phyloP scores from a whole-genome alignment of 2,888 invertebrate species.

The Terebella lapidaria region DNA sequence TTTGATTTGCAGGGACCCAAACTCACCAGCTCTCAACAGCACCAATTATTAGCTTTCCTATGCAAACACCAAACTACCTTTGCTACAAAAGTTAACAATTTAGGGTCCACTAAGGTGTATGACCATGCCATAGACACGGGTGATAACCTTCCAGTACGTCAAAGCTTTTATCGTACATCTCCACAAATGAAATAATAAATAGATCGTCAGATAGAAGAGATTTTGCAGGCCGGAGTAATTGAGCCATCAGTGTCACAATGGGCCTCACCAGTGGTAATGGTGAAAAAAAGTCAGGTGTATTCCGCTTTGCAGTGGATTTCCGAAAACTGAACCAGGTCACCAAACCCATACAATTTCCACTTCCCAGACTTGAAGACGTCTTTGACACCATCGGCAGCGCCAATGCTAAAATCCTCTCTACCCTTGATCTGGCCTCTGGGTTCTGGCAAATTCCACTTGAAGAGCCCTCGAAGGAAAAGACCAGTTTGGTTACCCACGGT shows the following conservation, averaged over 20 bases:
- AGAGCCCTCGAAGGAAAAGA: neutral
- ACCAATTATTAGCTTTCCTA: neutral
- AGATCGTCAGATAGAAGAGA: neutral
- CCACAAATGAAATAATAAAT: neutral
- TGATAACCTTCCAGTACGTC: neutral
- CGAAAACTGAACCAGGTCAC: neutral
- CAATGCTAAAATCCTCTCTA: neutral
- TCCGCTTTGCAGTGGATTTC: constrained; percentile 1
- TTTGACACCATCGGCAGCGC: neutral
- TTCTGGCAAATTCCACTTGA: constrained; percentile 3
- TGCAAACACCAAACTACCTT: neutral
- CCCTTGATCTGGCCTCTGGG: neutral
- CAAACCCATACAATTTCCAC: neutral
- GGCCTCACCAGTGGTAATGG: neutral
- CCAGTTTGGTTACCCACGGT: neutral
- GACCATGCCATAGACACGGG: neutral
- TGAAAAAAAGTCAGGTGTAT: neutral
- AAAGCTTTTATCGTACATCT: neutral
- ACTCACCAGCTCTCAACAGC: neutral
- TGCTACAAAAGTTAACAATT: neutral
- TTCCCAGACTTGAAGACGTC: neutral
- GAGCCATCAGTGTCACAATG: neutral
- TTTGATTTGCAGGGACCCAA: neutral
- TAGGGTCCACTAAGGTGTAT: neutral
- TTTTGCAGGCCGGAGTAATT: neutral